Percentiles rank a stretch among this genome's conserved stretches.
Conservation (phyloP, 2,797 vertebrate species). For the Ficedula albicollis region DNA sequence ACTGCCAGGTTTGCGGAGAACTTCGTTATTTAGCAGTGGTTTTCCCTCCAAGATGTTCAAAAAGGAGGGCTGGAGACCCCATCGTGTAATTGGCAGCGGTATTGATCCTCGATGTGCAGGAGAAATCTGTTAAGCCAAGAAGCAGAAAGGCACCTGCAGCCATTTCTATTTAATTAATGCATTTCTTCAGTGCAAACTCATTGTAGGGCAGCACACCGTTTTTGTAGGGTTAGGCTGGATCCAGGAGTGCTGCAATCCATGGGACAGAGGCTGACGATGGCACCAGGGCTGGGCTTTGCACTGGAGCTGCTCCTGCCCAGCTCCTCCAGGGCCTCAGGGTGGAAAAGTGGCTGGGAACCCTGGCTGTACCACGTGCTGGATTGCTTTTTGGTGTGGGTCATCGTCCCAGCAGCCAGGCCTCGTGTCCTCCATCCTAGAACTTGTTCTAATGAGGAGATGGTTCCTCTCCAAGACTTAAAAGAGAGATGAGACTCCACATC, state of each 20-base stretch:
- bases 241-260: fast-evolving
- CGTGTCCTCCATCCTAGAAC: neutral
- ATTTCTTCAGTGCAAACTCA: neutral
- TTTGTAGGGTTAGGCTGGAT: neutral
- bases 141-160: neutral
- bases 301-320: neutral
- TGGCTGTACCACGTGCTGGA: neutral
- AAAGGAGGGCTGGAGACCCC: neutral
- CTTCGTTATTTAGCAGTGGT: neutral
- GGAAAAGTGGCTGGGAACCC: neutral
- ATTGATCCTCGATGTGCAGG: neutral
- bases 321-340: fast-evolving
- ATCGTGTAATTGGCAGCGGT: neutral
- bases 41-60: neutral
- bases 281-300: neutral
- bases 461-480: neutral
- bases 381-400: neutral
- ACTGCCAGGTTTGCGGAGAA: neutral
- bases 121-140: neutral
- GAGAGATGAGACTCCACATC: neutral
- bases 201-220: neutral
- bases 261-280: neutral
- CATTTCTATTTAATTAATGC: neutral
- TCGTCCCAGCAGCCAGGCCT: neutral
- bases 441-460: fast-evolving